Base-by-base conservation (phyloP, 2,797 vertebrate genomes). In the Australoheros facetus region DNA sequence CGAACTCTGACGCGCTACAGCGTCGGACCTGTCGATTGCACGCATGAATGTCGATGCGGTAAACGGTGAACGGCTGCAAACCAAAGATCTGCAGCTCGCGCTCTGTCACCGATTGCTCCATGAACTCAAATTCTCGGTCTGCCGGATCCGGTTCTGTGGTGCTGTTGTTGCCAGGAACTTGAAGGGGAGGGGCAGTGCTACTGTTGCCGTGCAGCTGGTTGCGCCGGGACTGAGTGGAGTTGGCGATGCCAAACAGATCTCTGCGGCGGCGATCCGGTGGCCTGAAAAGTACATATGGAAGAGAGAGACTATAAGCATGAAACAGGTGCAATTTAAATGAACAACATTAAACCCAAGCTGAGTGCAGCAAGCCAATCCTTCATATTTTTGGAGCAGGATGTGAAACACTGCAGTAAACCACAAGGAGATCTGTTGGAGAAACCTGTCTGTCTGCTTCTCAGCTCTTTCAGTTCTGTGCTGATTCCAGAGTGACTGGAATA, bases 31-130 rank as follows among this genome's bases (percentile, higher is more conserved):
- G 98, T 0, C 96, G 95, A 83, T 99, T 99, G 89, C 98, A 99
- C 78, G 98, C 98, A 72, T 99, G 98, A 34, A 99, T 96, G 78
- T 99, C 98, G 1, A 99, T 97, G 83, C 97, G 97, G 93, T 99
- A 99, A 11, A 98, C 94, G 0, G 98, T 99, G 79, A 99, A 99
- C 0, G 98, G 97, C 89, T 96, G 95, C 73, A 99, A 95, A 70
- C 96, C 94, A 0, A 94, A 95, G 81, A 99, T 97, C 30, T 98
- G 97, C 0, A 97, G 96, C 73, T 97, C 97, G 2, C 95, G 96
- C 85, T 96, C 96, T 2, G 95, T 95, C 91, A 99, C 96, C 21
- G 96, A 94, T 72, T 92, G 95, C 91, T 99, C 97, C 4, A 90
- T 92, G 88, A 99, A 98, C 0, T 96, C 95, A 45, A 96, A 97